Percentiles rank a stretch among this genome's conserved stretches.
phyloP scores from a whole-genome alignment of 2,888 invertebrate genomes.

The Cabera pusaria region DNA sequence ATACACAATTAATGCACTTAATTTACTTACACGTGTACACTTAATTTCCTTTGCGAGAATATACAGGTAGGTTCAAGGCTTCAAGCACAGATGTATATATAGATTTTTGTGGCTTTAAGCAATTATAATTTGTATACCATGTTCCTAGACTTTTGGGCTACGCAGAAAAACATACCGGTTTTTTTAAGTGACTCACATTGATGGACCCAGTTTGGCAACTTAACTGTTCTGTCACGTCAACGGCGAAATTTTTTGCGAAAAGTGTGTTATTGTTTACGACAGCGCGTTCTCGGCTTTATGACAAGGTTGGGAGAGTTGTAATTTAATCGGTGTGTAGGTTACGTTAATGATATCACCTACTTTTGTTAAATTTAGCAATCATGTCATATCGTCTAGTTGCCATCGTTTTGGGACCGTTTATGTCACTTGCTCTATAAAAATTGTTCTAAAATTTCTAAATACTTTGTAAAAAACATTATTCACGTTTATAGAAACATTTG shows the following conservation, averaged over 20 bases:
- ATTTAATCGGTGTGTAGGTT: conserved; percentile 3
- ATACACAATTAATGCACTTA: too few species aligned
- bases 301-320: conserved; percentile 3
- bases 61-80: too few species aligned
- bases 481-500: too few species aligned
- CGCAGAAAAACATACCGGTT: conserved; percentile 22
- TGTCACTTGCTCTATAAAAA: too few species aligned
- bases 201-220: conserved; percentile 28
- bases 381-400: conserved; percentile 20
- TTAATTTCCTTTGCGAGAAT: too few species aligned
- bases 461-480: too few species aligned
- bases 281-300: conserved; percentile 3
- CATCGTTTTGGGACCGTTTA: conserved; percentile 13
- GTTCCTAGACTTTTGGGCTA: conserved; percentile 24
- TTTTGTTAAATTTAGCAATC: conserved; percentile 31
- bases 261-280: conserved; percentile 2
- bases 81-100: too few species aligned
- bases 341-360: conserved; percentile 27
- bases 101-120: too few species aligned
- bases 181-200: conserved; percentile 35
- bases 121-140: too few species aligned
- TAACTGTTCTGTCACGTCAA: conserved; percentile 32
- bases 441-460: too few species aligned
- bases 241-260: conserved; percentile 19
- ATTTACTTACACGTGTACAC: too few species aligned